Evolutionary conservation across 2,113 vertebrate genomes (phyloP).

Genomic region (Limnothrissa miodon): DNA sequence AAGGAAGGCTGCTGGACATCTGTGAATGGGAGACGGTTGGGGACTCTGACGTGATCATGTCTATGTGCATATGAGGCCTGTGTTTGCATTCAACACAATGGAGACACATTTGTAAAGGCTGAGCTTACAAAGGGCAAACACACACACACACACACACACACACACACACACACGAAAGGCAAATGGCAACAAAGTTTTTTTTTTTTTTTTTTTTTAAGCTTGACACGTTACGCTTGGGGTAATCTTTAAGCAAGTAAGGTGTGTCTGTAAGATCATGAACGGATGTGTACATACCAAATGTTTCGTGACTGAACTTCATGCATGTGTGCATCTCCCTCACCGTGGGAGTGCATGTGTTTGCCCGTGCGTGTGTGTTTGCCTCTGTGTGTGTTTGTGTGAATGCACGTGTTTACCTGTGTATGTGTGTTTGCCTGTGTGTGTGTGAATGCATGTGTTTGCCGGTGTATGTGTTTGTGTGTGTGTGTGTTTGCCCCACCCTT

Average conservation of each 20-base stretch:
- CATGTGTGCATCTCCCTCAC: neutral
- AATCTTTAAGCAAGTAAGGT: slow-evolving; percentile 22
- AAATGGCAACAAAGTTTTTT: slow-evolving; percentile 11
- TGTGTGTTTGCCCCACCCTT: slow-evolving; percentile 15
- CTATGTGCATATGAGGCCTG: neutral
- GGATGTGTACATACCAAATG: neutral
- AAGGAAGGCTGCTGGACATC: neutral
- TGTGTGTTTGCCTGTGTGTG: neutral
- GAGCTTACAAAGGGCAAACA: neutral
- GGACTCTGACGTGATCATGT: neutral
- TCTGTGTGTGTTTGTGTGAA: neutral
- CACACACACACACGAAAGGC: neutral
- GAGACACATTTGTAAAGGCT: neutral
- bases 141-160: slow-evolving; percentile 3
- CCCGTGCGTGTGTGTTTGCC: neutral
- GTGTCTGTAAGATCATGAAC: neutral
- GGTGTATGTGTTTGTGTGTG: neutral
- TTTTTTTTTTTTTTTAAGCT: neutral
- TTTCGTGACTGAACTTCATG: neutral
- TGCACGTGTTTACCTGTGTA: neutral
- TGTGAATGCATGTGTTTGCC: neutral
- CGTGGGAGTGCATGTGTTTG: neutral
- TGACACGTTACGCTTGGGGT: neutral
- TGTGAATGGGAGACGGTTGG: neutral
- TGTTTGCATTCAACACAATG: neutral